These are phyloP conservation scores for Parauchenoglanis ngamensis DNA, from an alignment of 2,797 vertebrate species.

Conservation along the genomic window DNA sequence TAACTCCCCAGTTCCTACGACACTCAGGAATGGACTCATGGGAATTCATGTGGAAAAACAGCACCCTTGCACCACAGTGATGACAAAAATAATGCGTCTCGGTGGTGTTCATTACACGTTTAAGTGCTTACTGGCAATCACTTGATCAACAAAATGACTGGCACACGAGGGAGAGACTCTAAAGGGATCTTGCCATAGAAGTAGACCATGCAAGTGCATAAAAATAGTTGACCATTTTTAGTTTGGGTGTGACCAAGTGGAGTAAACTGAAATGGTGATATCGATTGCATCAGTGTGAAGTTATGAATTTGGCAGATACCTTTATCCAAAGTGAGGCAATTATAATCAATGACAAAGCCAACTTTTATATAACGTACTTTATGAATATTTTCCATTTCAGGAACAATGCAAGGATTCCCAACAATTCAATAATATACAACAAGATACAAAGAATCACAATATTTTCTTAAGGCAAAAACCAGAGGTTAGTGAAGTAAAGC, in stretches of 20 bases:
- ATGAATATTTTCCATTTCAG: neutral
- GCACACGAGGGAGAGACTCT: neutral
- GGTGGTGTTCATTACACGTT: conserved; percentile 61
- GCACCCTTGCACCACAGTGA: conserved; percentile 23
- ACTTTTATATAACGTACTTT: neutral
- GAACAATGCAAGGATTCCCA: neutral
- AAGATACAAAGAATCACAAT: neutral
- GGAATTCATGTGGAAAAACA: conserved; percentile 65
- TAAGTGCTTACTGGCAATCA: conserved; percentile 3
- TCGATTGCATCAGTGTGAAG: too few species aligned
- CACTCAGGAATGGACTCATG: conserved; percentile 52
- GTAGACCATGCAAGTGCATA: neutral
- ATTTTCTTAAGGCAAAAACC: neutral
- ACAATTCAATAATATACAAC: neutral
- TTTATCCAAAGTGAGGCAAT: neutral
- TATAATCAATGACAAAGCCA: neutral
- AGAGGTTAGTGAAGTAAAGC: neutral
- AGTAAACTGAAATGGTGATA: neutral
- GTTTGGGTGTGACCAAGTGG: neutral
- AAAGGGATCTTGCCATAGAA: conserved; percentile 1
- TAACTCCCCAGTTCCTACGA: conserved; percentile 15
- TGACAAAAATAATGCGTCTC: conserved; percentile 50
- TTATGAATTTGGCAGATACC: neutral
- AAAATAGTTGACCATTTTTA: conserved; percentile 16
- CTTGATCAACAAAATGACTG: conserved; percentile 2